These are phyloP conservation scores for Colletes collaris DNA, from an alignment of 2,888 invertebrate species.

Conservation along the genomic window DNA sequence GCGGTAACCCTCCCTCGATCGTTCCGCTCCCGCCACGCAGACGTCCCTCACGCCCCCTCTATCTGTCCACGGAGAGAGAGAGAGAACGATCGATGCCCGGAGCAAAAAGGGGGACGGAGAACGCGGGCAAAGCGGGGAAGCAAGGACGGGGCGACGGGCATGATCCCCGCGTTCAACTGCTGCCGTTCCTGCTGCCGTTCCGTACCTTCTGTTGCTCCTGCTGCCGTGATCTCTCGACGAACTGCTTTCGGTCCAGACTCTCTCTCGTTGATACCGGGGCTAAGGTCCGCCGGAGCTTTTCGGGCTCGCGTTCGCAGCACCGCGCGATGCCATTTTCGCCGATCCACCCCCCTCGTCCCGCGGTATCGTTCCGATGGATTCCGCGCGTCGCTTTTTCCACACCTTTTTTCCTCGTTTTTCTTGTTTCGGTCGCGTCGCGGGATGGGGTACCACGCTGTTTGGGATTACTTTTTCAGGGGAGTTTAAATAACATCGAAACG, in stretches of 20 bases:
- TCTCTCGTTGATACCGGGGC: slow-evolving; percentile 45
- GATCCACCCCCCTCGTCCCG: neutral
- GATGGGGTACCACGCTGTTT: too few relatives aligned
- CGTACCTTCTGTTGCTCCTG: slow-evolving; percentile 68
- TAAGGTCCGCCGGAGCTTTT: slow-evolving; percentile 50
- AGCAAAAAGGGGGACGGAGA: slow-evolving; percentile 55
- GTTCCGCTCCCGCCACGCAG: slow-evolving; percentile 17
- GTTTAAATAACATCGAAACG: neutral
- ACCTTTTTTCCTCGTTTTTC: neutral
- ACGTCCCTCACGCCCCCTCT: slow-evolving; percentile 64
- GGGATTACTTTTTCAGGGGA: neutral
- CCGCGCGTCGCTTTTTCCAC: neutral
- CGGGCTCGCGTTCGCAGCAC: slow-evolving; percentile 14
- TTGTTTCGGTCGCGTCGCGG: too few relatives aligned
- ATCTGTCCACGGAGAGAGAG: slow-evolving; percentile 38
- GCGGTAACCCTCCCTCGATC: slow-evolving; percentile 10
- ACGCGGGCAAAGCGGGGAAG: slow-evolving; percentile 30
- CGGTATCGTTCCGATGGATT: slow-evolving; percentile 17
- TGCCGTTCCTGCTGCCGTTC: slow-evolving; percentile 67
- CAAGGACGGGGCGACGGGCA: slow-evolving; percentile 47
- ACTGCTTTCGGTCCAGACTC: slow-evolving; percentile 54
- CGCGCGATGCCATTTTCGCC: slow-evolving; percentile 10
- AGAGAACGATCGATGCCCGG: slow-evolving; percentile 60
- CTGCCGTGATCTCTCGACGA: slow-evolving; percentile 71
- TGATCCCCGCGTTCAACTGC: slow-evolving; percentile 61